Percentiles rank a stretch among this genome's conserved stretches.
Evolutionary conservation across 2,113 vertebrate species (phyloP).

Genomic region (Anolis sagrei): DNA sequence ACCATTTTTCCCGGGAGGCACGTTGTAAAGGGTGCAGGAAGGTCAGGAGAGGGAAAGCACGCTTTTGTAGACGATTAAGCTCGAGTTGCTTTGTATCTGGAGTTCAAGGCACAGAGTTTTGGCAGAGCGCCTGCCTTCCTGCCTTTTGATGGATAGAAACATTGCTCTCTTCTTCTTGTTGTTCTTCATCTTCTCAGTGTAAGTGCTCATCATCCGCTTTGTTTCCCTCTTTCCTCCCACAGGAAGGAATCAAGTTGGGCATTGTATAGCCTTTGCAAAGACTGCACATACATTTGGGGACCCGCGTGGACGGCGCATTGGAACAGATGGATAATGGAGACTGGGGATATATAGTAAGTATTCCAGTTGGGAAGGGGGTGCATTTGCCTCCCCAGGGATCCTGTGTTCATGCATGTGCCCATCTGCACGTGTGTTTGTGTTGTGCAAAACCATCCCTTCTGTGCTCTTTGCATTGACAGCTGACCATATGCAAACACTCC

Average conservation of each 20-base stretch:
- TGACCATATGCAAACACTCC: neutral
- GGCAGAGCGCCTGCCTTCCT: slow-evolving; percentile 36
- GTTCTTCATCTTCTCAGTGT: slow-evolving; percentile 12
- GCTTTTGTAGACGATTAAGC: slow-evolving; percentile 26
- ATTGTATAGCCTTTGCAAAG: slow-evolving; percentile 45
- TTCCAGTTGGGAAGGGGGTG: neutral
- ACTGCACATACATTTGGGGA: slow-evolving; percentile 68
- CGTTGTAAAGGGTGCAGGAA: neutral
- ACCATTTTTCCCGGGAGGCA: neutral
- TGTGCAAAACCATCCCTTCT: neutral
- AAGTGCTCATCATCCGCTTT: slow-evolving; percentile 56
- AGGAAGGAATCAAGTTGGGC: slow-evolving; percentile 50
- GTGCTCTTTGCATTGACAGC: neutral
- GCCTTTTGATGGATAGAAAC: slow-evolving; percentile 37
- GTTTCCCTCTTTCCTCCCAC: slow-evolving; percentile 59
- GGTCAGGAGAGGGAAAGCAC: neutral
- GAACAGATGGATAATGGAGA: slow-evolving; percentile 99
- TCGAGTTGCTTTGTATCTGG: slow-evolving; percentile 45
- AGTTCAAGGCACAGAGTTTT: slow-evolving; percentile 21
- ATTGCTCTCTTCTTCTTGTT: slow-evolving; percentile 30
- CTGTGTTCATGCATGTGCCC: neutral
- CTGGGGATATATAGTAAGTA: slow-evolving; percentile 96
- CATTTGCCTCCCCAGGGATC: neutral
- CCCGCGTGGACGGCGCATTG: slow-evolving; percentile 61
- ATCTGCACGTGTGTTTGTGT: neutral